Conservation (phyloP, 2,797 vertebrate species). For the Etheostoma perlongum region DNA sequence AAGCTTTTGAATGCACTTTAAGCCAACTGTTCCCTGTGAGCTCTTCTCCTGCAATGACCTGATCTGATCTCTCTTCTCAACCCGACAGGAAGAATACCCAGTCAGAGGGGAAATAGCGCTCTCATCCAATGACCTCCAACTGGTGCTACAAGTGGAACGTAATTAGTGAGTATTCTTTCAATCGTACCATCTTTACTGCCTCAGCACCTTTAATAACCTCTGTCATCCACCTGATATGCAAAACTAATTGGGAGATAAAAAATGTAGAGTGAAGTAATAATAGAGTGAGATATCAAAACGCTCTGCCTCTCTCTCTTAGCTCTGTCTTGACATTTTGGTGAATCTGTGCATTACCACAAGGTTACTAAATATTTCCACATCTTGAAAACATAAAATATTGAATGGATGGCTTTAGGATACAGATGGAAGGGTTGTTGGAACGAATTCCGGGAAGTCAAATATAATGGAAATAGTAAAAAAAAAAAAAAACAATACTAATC, state of each 20-base stretch:
- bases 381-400: conserved; percentile 27
- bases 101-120: conserved; percentile 81
- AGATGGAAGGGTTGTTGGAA: background rate
- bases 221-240: conserved; percentile 10
- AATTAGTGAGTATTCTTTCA: conserved; percentile 82
- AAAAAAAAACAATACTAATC: too few relatives aligned
- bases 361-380: conserved; percentile 16
- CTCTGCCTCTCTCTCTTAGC: background rate
- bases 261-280: conserved; percentile 24
- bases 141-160: conserved; percentile 84
- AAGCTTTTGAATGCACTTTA: conserved; percentile 15
- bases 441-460: too few relatives aligned
- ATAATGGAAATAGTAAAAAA: too few relatives aligned
- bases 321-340: background rate
- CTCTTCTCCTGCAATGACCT: conserved; percentile 4
- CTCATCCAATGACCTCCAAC: conserved; percentile 79
- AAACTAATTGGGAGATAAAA: conserved; percentile 13
- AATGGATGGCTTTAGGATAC: conserved; percentile 13
- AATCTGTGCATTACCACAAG: background rate
- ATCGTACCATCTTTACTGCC: background rate
- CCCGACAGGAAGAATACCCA: conserved; percentile 75
- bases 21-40: conserved; percentile 7
- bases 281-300: conserved; percentile 10
- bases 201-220: conserved; percentile 17
- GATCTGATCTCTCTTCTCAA: conserved; percentile 37